Percentiles rank a stretch among this genome's conserved stretches.
These are phyloP conservation scores for Lepidonotus clava DNA, from an alignment of 2,888 invertebrate genomes.

Conservation along the genomic window DNA sequence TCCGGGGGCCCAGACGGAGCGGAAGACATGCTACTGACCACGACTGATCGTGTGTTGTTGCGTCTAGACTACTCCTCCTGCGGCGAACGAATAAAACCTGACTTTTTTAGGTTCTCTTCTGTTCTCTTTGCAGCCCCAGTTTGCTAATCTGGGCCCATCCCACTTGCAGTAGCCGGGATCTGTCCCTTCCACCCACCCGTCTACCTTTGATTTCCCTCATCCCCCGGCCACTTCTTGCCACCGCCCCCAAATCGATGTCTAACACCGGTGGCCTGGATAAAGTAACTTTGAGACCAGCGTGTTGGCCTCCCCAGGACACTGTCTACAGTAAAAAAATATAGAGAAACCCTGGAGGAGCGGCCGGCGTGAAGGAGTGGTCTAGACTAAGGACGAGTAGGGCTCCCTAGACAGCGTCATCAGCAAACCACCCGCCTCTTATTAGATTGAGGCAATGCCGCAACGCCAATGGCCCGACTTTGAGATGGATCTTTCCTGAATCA, in stretches of 20 bases:
- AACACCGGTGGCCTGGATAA: too few relatives aligned
- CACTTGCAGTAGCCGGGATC: too few relatives aligned
- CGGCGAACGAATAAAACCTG: neutral
- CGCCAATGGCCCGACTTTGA: too few relatives aligned
- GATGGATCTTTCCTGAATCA: too few relatives aligned
- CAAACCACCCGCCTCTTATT: neutral
- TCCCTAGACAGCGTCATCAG: neutral
- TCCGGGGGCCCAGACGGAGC: neutral
- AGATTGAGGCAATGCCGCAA: constrained; percentile 5
- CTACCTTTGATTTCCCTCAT: neutral
- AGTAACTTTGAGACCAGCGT: neutral
- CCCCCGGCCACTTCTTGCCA: neutral
- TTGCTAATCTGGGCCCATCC: too few relatives aligned
- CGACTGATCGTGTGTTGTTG: too few relatives aligned
- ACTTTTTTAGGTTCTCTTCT: too few relatives aligned
- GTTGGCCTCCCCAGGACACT: neutral
- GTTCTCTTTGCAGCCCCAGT: too few relatives aligned
- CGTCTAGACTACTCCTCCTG: neutral
- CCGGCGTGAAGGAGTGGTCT: constrained; percentile 17
- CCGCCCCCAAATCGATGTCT: neutral
- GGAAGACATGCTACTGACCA: constrained; percentile 17
- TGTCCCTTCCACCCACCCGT: too few relatives aligned
- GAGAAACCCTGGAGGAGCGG: neutral
- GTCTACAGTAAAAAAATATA: neutral
- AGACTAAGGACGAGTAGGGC: neutral